Evolutionary conservation across 2,888 invertebrate species (phyloP).

Genomic region (Syrphus vitripennis): DNA sequence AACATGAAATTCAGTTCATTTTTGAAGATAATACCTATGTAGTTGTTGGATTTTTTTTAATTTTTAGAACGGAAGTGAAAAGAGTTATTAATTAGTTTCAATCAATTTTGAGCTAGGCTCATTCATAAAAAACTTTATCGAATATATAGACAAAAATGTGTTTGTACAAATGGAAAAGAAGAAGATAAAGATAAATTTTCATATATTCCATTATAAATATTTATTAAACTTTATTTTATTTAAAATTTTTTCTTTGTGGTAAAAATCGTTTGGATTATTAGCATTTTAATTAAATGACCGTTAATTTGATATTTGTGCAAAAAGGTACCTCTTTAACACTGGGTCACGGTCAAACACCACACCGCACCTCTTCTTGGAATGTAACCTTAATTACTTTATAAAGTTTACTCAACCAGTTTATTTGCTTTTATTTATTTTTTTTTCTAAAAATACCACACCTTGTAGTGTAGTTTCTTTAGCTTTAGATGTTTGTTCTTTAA

Average conservation of each 20-base stretch:
- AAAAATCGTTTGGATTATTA: background rate
- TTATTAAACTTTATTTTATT: no score
- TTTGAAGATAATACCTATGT: background rate
- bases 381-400: conserved; percentile 12
- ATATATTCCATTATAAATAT: no score
- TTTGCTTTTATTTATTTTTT: background rate
- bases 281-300: background rate
- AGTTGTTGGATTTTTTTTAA: background rate
- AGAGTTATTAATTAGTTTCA: background rate
- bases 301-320: background rate
- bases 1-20: background rate
- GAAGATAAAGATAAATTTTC: no score
- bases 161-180: no score
- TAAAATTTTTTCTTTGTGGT: background rate
- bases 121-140: background rate
- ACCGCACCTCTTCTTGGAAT: background rate
- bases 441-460: background rate
- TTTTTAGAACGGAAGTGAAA: background rate
- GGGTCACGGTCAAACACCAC: conserved; percentile 8
- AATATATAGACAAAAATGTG: background rate
- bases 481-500: background rate
- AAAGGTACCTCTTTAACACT: background rate
- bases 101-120: background rate
- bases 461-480: background rate
- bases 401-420: background rate